phyloP scores from a whole-genome alignment of 2,797 vertebrate species.

The Martes flavigula region DNA sequence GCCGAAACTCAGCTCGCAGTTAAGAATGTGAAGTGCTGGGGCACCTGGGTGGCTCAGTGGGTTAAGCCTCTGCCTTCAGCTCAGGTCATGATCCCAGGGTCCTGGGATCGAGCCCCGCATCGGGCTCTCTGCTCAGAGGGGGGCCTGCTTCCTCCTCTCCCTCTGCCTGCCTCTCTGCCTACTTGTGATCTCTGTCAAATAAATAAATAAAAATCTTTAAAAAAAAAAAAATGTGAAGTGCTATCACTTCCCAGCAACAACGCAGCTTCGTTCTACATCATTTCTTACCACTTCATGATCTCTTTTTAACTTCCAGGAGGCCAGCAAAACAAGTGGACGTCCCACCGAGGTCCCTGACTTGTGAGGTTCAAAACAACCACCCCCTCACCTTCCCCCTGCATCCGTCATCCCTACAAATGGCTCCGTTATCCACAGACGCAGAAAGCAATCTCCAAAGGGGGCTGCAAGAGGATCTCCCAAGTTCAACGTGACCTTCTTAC shows the following conservation, averaged over 20 bases:
- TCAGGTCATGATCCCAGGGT: too few relatives aligned
- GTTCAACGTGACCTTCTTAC: neutral
- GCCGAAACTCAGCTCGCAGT: neutral
- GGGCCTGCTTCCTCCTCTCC: too few relatives aligned
- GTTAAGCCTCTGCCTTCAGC: too few relatives aligned
- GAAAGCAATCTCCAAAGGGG: neutral
- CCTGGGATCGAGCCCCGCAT: too few relatives aligned
- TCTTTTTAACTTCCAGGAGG: neutral
- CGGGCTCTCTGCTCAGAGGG: too few relatives aligned
- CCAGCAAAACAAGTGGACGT: neutral
- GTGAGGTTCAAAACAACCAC: neutral
- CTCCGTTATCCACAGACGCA: neutral
- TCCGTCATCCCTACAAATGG: neutral
- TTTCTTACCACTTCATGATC: neutral
- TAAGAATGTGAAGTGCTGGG: neutral
- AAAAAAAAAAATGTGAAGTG: neutral
- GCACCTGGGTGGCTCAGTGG: too few relatives aligned
- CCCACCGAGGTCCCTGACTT: neutral
- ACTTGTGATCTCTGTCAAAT: too few relatives aligned
- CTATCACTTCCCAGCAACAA: neutral
- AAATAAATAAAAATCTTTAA: too few relatives aligned
- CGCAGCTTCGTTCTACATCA: neutral
- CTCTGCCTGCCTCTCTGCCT: too few relatives aligned
- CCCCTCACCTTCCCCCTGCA: fast-evolving
- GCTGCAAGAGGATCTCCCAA: neutral